These are phyloP conservation scores for Oceanites oceanicus DNA, from an alignment of 2,113 vertebrate genomes.

Conservation along the genomic window DNA sequence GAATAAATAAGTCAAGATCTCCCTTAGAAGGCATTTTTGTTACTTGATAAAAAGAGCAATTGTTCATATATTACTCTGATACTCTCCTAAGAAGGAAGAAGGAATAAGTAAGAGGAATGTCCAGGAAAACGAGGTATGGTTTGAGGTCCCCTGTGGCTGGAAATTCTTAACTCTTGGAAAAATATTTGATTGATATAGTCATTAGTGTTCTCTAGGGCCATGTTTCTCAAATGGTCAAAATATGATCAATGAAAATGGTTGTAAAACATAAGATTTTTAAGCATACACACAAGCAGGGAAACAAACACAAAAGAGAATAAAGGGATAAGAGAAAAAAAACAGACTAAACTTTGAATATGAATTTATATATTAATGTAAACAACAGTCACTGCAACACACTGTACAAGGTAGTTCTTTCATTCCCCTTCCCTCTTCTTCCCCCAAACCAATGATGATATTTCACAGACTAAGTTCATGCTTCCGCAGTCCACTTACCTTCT, in stretches of 20 bases:
- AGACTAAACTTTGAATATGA: neutral
- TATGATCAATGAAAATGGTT: neutral
- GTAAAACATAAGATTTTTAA: neutral
- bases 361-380: neutral
- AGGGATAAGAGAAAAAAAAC: neutral
- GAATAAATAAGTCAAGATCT: neutral
- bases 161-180: neutral
- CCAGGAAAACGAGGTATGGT: neutral
- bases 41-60: neutral
- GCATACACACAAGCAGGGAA: neutral
- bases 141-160: neutral
- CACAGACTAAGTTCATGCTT: neutral
- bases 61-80: neutral
- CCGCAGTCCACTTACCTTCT: neutral
- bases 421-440: accelerated
- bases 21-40: neutral
- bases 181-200: neutral
- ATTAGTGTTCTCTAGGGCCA: neutral
- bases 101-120: neutral
- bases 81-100: neutral
- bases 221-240: neutral
- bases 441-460: neutral
- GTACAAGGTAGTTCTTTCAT: neutral
- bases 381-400: neutral
- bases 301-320: neutral